Conservation (phyloP, 2,113 vertebrate species). For the Nibea albiflora region DNA sequence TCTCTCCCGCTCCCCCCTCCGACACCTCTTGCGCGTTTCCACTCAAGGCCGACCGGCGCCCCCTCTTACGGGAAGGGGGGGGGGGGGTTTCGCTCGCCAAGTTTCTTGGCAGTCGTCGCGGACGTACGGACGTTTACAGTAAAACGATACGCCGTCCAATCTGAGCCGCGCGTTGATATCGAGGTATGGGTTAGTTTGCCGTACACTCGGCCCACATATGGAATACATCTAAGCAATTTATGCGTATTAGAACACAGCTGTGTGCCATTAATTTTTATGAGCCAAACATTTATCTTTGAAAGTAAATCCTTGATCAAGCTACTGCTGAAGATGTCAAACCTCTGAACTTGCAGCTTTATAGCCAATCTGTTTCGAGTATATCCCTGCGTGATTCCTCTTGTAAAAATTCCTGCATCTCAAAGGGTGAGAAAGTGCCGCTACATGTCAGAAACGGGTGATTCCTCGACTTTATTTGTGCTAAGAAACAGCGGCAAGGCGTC, state of each 20-base stretch:
- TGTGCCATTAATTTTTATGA: constrained; percentile 25
- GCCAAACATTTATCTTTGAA: constrained; percentile 18
- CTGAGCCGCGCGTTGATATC: constrained; percentile 50
- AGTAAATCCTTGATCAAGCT: constrained; percentile 4
- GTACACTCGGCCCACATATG: not conserved
- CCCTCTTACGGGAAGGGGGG: not conserved
- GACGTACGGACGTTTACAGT: constrained; percentile 36
- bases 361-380: constrained; percentile 41
- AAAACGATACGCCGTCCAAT: constrained; percentile 64
- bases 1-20: not conserved
- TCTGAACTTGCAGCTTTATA: constrained; percentile 17
- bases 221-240: constrained; percentile 6
- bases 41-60: constrained; percentile 8
- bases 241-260: constrained; percentile 4
- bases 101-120: constrained; percentile 25
- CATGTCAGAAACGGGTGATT: constrained; percentile 2
- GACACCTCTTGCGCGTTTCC: not conserved
- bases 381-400: constrained; percentile 34
- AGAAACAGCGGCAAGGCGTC: not conserved
- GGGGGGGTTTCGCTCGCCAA: constrained; percentile 24
- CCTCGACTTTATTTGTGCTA: not conserved
- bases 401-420: constrained; percentile 53
- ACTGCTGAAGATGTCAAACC: constrained; percentile 8
- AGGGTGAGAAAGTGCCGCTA: not conserved
- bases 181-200: constrained; percentile 49